Conservation (phyloP, 37 sponge, comb jelly and placozoan species). For the Spongilla lacustris region DNA sequence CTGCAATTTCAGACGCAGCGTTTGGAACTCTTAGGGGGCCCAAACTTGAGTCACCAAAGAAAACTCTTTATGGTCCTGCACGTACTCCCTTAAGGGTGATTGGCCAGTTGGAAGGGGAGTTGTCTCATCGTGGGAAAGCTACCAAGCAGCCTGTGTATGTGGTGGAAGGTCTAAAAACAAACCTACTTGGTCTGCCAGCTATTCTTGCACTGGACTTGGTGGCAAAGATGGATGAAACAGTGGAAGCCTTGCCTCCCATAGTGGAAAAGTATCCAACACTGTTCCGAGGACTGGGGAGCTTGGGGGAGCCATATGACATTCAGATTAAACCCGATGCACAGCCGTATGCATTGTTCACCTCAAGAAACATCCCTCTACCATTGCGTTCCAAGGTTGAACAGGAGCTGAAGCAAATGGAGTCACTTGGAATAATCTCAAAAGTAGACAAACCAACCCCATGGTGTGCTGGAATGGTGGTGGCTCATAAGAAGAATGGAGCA, state of each 20-base stretch:
- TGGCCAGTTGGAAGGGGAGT: slow-evolving; percentile 13
- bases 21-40: background rate
- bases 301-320: slow-evolving; percentile 11
- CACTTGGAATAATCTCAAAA: slow-evolving; percentile 12
- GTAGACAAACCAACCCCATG: slow-evolving; percentile 40
- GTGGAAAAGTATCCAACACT: slow-evolving; percentile 23
- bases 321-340: slow-evolving; percentile 22
- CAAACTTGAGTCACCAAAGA: slow-evolving; percentile 18
- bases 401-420: slow-evolving; percentile 31
- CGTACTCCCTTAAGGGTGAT: slow-evolving; percentile 5
- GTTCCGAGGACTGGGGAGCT: slow-evolving; percentile 28
- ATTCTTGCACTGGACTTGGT: slow-evolving; percentile 30
- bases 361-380: slow-evolving; percentile 31
- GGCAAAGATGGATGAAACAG: slow-evolving; percentile 5
- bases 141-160: slow-evolving; percentile 26
- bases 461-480: slow-evolving; percentile 47
- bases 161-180: slow-evolving; percentile 14
- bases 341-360: slow-evolving; percentile 29
- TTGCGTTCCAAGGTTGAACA: slow-evolving; percentile 23
- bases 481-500: slow-evolving; percentile 20
- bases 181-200: slow-evolving; percentile 41
- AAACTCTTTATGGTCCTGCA: slow-evolving; percentile 32
- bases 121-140: slow-evolving; percentile 10
- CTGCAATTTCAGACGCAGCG: slow-evolving; percentile 2
- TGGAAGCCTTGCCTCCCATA: background rate